Base-by-base conservation (phyloP, 1,140 invertebrate species). In the Choristoneura fumiferana region DNA sequence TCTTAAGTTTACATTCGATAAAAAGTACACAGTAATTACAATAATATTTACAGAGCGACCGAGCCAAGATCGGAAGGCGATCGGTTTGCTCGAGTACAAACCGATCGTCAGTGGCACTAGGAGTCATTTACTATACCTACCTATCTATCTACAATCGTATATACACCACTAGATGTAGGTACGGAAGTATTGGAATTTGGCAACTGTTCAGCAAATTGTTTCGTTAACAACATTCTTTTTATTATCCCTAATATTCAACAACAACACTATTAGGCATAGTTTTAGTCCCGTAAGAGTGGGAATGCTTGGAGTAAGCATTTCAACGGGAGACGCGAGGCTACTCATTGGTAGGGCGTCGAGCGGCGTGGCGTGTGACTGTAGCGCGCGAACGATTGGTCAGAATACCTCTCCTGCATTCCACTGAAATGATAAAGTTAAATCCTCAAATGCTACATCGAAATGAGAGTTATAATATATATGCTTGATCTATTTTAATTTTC, bases 1-100 rank as follows among this genome's bases (percentile, higher is more conserved):
- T 65, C 80, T 84, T 88, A 84, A 69, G 71, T 78, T 82, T 79
- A 79, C 67, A 81, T 76, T 82, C 77, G 82, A 84, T 81, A 84
- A 63, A 78, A 76, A 79, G 64, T 61, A 72, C 79, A 73, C 72
- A 71, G 79, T 69, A 77, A 81, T 81, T 84, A 84, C 76, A 81
- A 78, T 76, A 76, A 73, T 87, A 87, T 84, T 81, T 86, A 87
- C 81, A 70, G 52, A 35, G 14, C 34, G 34, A 36, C 34, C 22
- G 49, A 36, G 14, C 29, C 52, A 54, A 0, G 22, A 33, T 49
- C 14, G 10, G 17, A 43, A 43, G 15, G 4, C 40, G 10, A 43
- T 14, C 13, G 6, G 36, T 57, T 57, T 66, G 58, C 39, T n/a
- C 37, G 63, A 76, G 69, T 81, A 81, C 59, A 74, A 78, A 81